Base-by-base conservation (phyloP, 2,888 invertebrate genomes). In the Leucophora obtusa region DNA sequence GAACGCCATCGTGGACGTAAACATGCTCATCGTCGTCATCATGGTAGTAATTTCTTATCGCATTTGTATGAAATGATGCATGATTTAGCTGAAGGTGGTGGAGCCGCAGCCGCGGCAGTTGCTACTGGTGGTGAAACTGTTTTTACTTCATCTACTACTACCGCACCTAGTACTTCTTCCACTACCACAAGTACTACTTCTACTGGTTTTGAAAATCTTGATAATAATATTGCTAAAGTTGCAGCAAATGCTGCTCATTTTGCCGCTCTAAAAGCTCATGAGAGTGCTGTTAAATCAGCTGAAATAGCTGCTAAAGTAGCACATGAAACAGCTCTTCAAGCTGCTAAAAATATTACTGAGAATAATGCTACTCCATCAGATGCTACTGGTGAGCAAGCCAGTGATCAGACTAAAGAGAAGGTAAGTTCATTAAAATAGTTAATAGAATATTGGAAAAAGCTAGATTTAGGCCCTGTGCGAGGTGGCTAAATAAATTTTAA, bases 1-100 rank as follows among this genome's bases (percentile, higher is more conserved):
- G 79, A 81, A 59, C 85, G 85, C 74, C 83, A 83, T 82, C 83
- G 83, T 71, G 82, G 82, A 17, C 82, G 83, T 6, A 82, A 78
- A n/a, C 73, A 82, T 80, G 79, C 76, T 43, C 50, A 76, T 63
- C 83, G 83, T 47, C 82, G 82, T 51, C 83, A 83, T 28, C 69
- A 74, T 66, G 82, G 83, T 11, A 76, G 82, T 35, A 85, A 84
- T 35, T 77, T 87, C 11, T 85, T 86, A 28, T 76, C 84, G 0
- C 83, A 86, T 56, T 82, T 87, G 5, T 87, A 86, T 60, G 85
- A 85, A 17, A 87, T 87, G 85, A 87, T 88, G 87, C 85, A 86
- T 35, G 86, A 86, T 82, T 83, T 87, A 69, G 86, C 87, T 54
- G 87, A 86, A 53, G 87, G 86, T 17, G 85, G 84, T 21, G 82